Percentiles rank a stretch among this genome's conserved stretches.
Evolutionary conservation across 2,888 invertebrate species (phyloP).

Genomic region (Antheraea assamensis): DNA sequence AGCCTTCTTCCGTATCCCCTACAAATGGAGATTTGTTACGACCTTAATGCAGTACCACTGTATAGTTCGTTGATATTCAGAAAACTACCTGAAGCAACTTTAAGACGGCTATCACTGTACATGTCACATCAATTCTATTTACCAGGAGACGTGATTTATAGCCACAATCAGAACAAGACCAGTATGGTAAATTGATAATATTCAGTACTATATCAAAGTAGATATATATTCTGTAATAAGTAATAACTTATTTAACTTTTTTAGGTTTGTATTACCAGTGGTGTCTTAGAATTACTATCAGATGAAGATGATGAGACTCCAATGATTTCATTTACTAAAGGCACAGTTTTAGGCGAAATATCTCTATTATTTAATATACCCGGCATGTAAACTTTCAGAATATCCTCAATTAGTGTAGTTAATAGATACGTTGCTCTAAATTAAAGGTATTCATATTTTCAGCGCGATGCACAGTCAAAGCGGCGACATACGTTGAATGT

Average conservation of each 20-base stretch:
- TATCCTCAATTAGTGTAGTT: neutral
- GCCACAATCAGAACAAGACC: constrained; percentile 75
- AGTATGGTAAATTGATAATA: constrained; percentile 64
- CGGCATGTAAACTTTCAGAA: constrained; percentile 42
- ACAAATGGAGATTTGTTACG: constrained; percentile 78
- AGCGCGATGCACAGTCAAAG: constrained; percentile 79
- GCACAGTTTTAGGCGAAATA: constrained; percentile 80
- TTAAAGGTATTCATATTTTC: constrained; percentile 25
- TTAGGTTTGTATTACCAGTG: constrained; percentile 76
- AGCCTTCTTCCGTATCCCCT: constrained; percentile 70
- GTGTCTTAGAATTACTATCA: constrained; percentile 75
- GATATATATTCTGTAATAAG: constrained; percentile 7
- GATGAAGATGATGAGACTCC: constrained; percentile 80
- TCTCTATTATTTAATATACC: constrained; percentile 75
- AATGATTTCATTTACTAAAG: constrained; percentile 77
- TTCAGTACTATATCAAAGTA: no score
- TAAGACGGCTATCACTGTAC: constrained; percentile 73
- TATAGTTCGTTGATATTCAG: constrained; percentile 78
- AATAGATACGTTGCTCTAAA: no score
- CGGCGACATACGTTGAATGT: constrained; percentile 78
- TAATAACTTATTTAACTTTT: constrained; percentile 17
- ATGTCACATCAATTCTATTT: constrained; percentile 80
- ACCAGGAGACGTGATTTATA: constrained; percentile 77
- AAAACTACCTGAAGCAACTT: constrained; percentile 77
- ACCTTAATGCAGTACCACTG: constrained; percentile 76